Evolutionary conservation across 2,888 invertebrate species (phyloP).

Genomic region (Plagiodera versicolora): DNA sequence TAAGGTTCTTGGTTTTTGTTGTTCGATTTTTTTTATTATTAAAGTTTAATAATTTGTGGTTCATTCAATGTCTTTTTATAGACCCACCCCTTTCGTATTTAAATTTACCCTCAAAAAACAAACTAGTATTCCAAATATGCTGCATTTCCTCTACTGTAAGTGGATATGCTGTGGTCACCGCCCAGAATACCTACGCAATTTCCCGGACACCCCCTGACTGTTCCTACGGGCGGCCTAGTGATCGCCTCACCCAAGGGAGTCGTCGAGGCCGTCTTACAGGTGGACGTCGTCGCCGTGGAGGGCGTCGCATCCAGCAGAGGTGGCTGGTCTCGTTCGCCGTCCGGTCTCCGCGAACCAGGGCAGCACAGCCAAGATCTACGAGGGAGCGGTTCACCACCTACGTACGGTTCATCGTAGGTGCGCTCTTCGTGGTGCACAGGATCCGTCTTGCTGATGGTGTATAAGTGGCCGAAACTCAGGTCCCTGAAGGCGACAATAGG

Average conservation of each 20-base stretch:
- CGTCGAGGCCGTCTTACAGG: slow-evolving; percentile 12
- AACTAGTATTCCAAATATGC: no score
- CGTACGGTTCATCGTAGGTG: slow-evolving; percentile 54
- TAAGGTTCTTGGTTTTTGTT: no score
- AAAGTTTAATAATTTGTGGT: no score
- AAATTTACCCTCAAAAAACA: no score
- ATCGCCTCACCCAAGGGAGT: slow-evolving; percentile 1
- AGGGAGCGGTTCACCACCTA: slow-evolving; percentile 48
- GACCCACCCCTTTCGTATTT: no score
- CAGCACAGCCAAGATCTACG: slow-evolving; percentile 58
- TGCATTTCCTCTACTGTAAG: no score
- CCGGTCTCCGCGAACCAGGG: slow-evolving; percentile 51
- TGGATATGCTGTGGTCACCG: no score
- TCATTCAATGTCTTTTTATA: no score
- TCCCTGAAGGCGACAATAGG: slow-evolving; percentile 31
- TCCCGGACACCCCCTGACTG: slow-evolving; percentile 41
- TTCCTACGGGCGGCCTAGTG: slow-evolving; percentile 37
- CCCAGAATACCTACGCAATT: slow-evolving; percentile 46
- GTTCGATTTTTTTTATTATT: no score
- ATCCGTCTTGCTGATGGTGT: slow-evolving; percentile 56
- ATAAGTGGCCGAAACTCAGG: slow-evolving; percentile 52
- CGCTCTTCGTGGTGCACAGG: slow-evolving; percentile 45
- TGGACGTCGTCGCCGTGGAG: slow-evolving; percentile 26
- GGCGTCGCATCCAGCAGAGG: slow-evolving; percentile 34
- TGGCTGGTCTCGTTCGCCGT: slow-evolving; percentile 49